Percentiles rank a stretch among this genome's conserved stretches.
Evolutionary conservation across 1,140 invertebrate species (phyloP).

Genomic region (Hycleus phaleratus): DNA sequence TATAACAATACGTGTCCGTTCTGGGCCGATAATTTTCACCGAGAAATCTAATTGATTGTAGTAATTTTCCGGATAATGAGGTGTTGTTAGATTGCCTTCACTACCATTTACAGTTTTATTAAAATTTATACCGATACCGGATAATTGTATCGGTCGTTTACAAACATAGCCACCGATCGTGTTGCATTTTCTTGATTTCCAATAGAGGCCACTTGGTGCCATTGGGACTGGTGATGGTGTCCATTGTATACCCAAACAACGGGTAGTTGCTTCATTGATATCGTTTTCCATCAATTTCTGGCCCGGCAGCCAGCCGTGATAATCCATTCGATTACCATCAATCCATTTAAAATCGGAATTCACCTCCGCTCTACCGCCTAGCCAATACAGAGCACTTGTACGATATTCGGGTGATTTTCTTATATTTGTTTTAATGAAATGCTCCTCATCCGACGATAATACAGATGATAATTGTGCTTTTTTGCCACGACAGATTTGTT

Average conservation of each 20-base stretch:
- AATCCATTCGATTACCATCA: conserved; percentile 49
- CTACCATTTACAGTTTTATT: conserved; percentile 47
- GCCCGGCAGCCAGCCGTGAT: conserved; percentile 50
- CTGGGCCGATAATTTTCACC: conserved; percentile 51
- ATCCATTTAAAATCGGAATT: conserved; percentile 46
- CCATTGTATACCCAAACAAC: conserved; percentile 56
- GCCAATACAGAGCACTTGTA: conserved; percentile 60
- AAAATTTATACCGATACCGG: conserved; percentile 31
- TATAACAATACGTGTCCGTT: conserved; percentile 54
- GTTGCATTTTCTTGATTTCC: conserved; percentile 50
- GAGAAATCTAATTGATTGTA: conserved; percentile 60
- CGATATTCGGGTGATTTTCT: conserved; percentile 58
- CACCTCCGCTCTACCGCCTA: conserved; percentile 40
- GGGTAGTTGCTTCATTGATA: conserved; percentile 3
- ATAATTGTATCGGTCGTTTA: conserved; percentile 30
- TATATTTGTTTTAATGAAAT: conserved; percentile 56
- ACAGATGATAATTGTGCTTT: conserved; percentile 53
- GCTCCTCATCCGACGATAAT: conserved; percentile 53
- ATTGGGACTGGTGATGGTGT: conserved; percentile 49
- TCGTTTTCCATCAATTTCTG: conserved; percentile 30
- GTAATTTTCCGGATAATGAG: conserved; percentile 58
- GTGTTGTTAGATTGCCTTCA: conserved; percentile 50
- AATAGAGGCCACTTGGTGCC: conserved; percentile 55
- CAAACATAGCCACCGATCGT: conserved; percentile 53
- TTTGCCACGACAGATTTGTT: conserved; percentile 61